Conservation (phyloP, 2,888 invertebrate genomes). For the Acheta domesticus region DNA sequence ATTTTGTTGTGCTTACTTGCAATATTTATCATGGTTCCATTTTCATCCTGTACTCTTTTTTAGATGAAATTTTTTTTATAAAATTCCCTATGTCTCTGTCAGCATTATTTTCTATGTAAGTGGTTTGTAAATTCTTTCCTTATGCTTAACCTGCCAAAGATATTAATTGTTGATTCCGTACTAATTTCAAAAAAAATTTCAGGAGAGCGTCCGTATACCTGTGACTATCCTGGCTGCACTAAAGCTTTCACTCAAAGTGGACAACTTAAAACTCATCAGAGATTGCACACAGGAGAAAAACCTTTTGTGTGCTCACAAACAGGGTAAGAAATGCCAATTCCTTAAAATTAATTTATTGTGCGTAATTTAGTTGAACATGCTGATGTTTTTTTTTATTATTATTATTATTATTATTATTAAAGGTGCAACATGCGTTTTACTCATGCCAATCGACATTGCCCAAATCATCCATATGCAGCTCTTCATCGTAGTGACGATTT, state of each 20-base stretch:
- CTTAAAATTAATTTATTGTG: too few species aligned
- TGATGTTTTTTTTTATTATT: too few species aligned
- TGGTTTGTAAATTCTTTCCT: too few species aligned
- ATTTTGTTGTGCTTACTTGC: too few species aligned
- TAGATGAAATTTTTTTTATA: too few species aligned
- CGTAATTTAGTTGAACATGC: too few species aligned
- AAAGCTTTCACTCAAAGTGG: constrained; percentile 74
- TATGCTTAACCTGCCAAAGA: not conserved
- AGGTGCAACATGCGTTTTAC: constrained; percentile 66
- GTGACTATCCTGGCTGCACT: constrained; percentile 69
- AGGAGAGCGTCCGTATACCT: constrained; percentile 71
- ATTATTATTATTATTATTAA: too few species aligned
- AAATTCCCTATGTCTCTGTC: too few species aligned
- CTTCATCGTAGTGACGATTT: constrained; percentile 53
- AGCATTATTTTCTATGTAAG: too few species aligned
- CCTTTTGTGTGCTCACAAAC: constrained; percentile 65
- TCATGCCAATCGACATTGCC: constrained; percentile 72
- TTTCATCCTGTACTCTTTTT: too few species aligned
- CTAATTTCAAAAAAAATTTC: constrained; percentile 38
- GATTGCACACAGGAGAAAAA: constrained; percentile 72
- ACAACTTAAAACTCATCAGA: constrained; percentile 71
- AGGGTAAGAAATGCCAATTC: constrained; percentile 45
- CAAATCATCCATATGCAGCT: constrained; percentile 64
- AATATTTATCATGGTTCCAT: too few species aligned
- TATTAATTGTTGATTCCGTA: not conserved